These are phyloP conservation scores for Chloroceryle amazona DNA, from an alignment of 2,797 vertebrate species.

Conservation along the genomic window DNA sequence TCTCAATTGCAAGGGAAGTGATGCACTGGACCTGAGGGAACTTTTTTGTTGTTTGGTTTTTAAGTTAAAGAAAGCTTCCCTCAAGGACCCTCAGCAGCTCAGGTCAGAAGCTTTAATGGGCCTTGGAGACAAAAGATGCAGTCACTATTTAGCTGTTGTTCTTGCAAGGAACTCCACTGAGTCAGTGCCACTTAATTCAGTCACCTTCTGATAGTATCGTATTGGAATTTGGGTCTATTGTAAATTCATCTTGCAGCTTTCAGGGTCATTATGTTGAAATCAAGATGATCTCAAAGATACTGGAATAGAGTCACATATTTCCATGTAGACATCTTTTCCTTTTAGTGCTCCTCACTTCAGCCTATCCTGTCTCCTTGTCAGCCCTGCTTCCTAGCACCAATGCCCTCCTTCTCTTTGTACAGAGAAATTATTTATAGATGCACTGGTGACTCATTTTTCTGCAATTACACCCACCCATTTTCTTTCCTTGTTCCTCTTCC, in stretches of 20 bases:
- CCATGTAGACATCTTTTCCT: background rate
- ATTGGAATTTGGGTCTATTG: background rate
- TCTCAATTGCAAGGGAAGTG: background rate
- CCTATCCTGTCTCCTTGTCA: background rate
- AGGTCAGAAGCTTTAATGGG: background rate
- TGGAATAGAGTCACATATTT: background rate
- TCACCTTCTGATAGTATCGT: background rate
- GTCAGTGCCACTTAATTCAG: background rate
- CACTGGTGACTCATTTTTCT: conserved; percentile 54
- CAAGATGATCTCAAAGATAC: background rate
- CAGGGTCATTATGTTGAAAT: background rate
- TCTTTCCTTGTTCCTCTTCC: conserved; percentile 28
- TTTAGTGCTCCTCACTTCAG: background rate
- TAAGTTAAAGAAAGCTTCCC: background rate
- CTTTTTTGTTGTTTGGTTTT: background rate
- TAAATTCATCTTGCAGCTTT: background rate
- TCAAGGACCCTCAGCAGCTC: background rate
- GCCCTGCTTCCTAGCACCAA: conserved; percentile 26
- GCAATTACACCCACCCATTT: conserved; percentile 52
- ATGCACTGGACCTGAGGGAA: background rate
- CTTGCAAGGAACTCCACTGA: background rate
- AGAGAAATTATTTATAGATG: conserved; percentile 52
- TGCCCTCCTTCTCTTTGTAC: conserved; percentile 1
- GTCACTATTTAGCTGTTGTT: background rate
- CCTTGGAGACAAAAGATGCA: background rate